phyloP scores from a whole-genome alignment of 2,113 vertebrate species.

The Isurus oxyrinchus region DNA sequence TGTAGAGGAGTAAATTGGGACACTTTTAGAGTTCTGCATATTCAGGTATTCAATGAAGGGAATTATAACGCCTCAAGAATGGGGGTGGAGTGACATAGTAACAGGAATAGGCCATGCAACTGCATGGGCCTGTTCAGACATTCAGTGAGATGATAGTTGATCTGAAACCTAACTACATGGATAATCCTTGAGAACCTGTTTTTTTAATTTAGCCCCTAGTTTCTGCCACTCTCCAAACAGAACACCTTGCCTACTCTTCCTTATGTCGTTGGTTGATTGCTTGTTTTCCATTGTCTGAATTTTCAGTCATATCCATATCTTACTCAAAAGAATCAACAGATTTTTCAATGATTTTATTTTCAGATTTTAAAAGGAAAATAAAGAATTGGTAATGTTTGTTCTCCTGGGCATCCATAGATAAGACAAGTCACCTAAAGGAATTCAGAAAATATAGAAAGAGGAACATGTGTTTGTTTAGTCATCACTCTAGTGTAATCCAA shows the following conservation, averaged over 20 bases:
- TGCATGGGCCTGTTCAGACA: background rate
- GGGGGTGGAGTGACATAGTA: background rate
- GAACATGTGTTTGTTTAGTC: background rate
- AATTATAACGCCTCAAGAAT: background rate
- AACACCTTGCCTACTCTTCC: too few species aligned
- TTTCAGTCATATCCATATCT: background rate
- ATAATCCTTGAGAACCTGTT: background rate
- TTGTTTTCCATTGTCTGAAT: background rate
- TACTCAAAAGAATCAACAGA: background rate
- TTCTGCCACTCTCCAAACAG: background rate
- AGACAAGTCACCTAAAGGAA: background rate
- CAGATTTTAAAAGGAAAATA: background rate
- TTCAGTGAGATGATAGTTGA: background rate
- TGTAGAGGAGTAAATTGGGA: background rate
- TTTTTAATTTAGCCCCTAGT: background rate
- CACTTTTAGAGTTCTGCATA: background rate
- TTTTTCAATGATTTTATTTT: background rate
- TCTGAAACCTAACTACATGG: background rate
- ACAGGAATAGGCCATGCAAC: background rate
- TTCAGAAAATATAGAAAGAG: background rate
- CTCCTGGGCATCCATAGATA: background rate
- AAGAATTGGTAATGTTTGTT: background rate
- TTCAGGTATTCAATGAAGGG: background rate
- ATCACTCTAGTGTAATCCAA: background rate
- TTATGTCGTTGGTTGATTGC: background rate